Evolutionary conservation across 2,113 vertebrate genomes (phyloP).

Genomic region (Stomatorhinus ivindoensis): DNA sequence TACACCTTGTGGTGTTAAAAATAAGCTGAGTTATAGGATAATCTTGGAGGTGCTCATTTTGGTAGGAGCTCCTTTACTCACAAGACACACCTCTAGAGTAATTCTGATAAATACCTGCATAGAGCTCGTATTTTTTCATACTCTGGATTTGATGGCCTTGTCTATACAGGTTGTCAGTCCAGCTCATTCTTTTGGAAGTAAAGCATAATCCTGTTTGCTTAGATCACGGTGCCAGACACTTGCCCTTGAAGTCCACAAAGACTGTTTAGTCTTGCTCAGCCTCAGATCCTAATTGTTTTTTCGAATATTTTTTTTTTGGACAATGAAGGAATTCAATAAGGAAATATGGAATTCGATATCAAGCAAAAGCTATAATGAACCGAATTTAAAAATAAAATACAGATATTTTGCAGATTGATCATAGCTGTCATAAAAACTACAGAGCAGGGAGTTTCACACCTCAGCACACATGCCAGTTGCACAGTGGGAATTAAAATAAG

Average conservation of each 20-base stretch:
- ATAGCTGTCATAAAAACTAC: background rate
- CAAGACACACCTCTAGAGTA: background rate
- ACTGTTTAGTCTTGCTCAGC: background rate
- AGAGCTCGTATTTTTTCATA: background rate
- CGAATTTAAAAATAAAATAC: background rate
- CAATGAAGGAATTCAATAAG: background rate
- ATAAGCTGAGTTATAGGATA: background rate
- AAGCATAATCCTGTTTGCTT: background rate
- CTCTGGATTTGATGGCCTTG: background rate
- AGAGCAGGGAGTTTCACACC: background rate
- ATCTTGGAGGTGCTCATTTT: background rate
- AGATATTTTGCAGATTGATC: background rate
- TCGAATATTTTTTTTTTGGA: background rate
- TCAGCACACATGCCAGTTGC: background rate
- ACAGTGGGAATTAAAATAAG: background rate
- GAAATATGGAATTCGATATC: background rate
- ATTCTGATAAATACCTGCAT: background rate
- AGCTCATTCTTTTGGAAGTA: background rate
- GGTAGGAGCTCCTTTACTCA: background rate
- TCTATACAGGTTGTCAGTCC: background rate
- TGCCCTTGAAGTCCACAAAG: background rate
- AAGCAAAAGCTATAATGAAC: background rate
- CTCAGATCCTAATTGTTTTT: background rate
- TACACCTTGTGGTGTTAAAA: background rate
- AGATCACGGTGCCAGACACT: background rate